phyloP scores from a whole-genome alignment of 2,888 invertebrate genomes.

The Gibbula magus region DNA sequence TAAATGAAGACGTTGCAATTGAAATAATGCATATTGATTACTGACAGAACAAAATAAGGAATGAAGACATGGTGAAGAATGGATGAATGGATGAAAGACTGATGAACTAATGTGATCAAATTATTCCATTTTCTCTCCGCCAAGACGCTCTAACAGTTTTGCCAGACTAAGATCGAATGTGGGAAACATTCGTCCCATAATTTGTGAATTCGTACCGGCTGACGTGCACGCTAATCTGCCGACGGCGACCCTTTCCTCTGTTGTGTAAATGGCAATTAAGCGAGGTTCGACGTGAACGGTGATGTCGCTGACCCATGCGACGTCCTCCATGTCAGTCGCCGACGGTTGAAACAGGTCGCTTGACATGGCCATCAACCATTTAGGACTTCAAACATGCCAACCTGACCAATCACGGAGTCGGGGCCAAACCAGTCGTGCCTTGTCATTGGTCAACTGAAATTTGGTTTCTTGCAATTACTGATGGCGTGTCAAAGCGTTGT shows the following conservation, averaged over 20 bases:
- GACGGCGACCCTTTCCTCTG: not conserved
- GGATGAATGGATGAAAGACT: no score
- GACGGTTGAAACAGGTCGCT: not conserved
- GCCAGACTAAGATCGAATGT: no score
- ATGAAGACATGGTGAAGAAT: no score
- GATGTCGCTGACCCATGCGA: not conserved
- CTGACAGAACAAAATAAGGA: no score
- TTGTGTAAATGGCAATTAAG: slow-evolving; percentile 19
- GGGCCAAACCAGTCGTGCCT: not conserved
- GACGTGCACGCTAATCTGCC: not conserved
- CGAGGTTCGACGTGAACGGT: not conserved
- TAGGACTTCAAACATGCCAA: not conserved
- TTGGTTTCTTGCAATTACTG: slow-evolving; percentile 6
- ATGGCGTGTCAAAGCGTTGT: not conserved
- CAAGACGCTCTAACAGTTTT: no score
- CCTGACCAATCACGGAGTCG: not conserved
- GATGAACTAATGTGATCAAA: no score
- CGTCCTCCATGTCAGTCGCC: not conserved
- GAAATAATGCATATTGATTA: no score
- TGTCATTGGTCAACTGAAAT: not conserved
- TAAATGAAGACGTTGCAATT: no score
- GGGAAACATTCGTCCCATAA: no score
- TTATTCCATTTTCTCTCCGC: no score
- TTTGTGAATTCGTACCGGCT: not conserved
- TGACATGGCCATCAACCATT: slow-evolving; percentile 1